Evolutionary conservation across 2,888 invertebrate species (phyloP).

Genomic region (Caenorhabditis doughertyi): DNA sequence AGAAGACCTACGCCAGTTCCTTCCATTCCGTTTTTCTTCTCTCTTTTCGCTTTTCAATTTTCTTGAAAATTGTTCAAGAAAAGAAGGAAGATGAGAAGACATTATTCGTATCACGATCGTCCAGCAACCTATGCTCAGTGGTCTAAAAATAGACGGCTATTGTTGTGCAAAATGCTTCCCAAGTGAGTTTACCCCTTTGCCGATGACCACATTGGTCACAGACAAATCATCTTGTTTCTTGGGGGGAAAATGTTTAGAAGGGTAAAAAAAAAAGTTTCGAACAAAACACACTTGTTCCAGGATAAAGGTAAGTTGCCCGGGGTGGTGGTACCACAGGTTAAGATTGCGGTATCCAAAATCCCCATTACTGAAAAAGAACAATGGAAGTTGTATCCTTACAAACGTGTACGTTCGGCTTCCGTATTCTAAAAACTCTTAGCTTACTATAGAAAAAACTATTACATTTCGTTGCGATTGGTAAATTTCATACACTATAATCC

Average conservation of each 20-base stretch:
- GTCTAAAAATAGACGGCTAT: constrained; percentile 65
- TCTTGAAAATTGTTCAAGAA: constrained; percentile 19
- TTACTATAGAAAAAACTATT: too few species aligned
- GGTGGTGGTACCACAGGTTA: too few species aligned
- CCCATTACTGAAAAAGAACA: too few species aligned
- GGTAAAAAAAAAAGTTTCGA: neutral
- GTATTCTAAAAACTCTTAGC: too few species aligned
- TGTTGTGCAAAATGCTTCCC: constrained; percentile 69
- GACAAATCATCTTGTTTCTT: constrained; percentile 17
- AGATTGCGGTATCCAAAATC: too few species aligned
- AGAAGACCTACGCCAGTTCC: constrained; percentile 7
- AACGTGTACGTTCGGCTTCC: too few species aligned
- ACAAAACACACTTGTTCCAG: constrained; percentile 15
- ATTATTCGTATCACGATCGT: constrained; percentile 65
- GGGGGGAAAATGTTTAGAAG: neutral
- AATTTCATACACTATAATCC: too few species aligned
- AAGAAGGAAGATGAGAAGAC: constrained; percentile 47
- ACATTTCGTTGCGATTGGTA: too few species aligned
- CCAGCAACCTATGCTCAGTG: constrained; percentile 64
- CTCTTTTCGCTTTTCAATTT: constrained; percentile 17
- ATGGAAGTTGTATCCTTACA: too few species aligned
- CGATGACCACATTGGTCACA: constrained; percentile 40
- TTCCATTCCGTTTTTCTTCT: constrained; percentile 2
- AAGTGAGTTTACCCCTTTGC: constrained; percentile 53
- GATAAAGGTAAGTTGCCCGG: too few species aligned